Evolutionary conservation across 1,140 invertebrate genomes (phyloP).

Genomic region (Galleria mellonella): DNA sequence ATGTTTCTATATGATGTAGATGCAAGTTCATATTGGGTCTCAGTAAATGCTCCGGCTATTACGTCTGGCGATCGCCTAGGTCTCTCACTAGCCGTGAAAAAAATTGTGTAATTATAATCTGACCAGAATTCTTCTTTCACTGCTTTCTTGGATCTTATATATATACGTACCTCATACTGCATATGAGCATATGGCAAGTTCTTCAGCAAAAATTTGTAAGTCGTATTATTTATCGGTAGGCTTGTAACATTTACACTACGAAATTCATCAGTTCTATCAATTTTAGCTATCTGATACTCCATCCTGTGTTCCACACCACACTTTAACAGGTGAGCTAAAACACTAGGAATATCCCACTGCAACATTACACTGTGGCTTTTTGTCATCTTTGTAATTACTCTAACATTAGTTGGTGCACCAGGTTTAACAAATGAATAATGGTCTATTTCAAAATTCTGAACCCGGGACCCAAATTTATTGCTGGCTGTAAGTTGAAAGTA

Average conservation of each 20-base stretch:
- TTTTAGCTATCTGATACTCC: slow-evolving; percentile 78
- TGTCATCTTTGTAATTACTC: slow-evolving; percentile 56
- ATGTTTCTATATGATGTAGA: slow-evolving; percentile 53
- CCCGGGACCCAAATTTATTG: slow-evolving; percentile 74
- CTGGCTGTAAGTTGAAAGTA: slow-evolving; percentile 71
- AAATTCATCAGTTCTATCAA: slow-evolving; percentile 75
- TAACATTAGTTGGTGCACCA: slow-evolving; percentile 74
- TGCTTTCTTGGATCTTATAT: slow-evolving; percentile 75
- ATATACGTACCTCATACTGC: slow-evolving; percentile 81
- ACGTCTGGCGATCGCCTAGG: slow-evolving; percentile 78
- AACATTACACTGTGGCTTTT: slow-evolving; percentile 76
- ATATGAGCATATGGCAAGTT: slow-evolving; percentile 79
- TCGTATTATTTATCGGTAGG: slow-evolving; percentile 43
- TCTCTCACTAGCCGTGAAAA: slow-evolving; percentile 76
- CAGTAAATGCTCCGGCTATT: slow-evolving; percentile 79
- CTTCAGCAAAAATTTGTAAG: slow-evolving; percentile 73
- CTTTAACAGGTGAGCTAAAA: slow-evolving; percentile 75
- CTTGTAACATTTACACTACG: slow-evolving; percentile 42
- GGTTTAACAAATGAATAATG: slow-evolving; percentile 79
- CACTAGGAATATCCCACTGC: slow-evolving; percentile 76
- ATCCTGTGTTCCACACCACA: slow-evolving; percentile 76
- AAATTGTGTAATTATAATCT: slow-evolving; percentile 72
- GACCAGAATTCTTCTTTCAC: slow-evolving; percentile 77
- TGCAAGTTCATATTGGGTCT: slow-evolving; percentile 45
- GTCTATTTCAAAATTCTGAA: slow-evolving; percentile 72